Evolutionary conservation across 1,140 invertebrate genomes (phyloP), one percentile per base, ranked within the genome.

Genomic region (Lepeophtheirus salmonis): DNA sequence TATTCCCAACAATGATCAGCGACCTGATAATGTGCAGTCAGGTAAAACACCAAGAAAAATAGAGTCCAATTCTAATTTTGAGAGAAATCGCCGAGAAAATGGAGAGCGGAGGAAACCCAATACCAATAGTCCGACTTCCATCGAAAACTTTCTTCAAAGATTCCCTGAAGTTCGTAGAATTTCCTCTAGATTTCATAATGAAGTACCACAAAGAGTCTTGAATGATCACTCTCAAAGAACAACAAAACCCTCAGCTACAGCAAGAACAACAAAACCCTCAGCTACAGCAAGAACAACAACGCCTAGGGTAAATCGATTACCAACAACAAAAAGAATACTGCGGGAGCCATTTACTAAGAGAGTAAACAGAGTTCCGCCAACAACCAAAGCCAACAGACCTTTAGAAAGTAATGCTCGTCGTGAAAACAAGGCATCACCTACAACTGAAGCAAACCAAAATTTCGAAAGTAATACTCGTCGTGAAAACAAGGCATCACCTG

Each of bases 141-240:
- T 61, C 54, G 59, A 61, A 20, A 21, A 61, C n/a, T 61, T 61
- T 23, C 50, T 61, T 18, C 13, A 56, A 6, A 21, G 59, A 12
- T 61, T 60, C 50, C 59, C 59, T 16, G 59, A 61, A 26, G 51
- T 61, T 2, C 17, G 49, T 4, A 18, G 59, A 13, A 16, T 61
- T n/a, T 56, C 48, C 16, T 61, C 59, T 3, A 21, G 59, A 12
- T 61, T 61, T 50, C 18, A 50, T 18, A 48, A 61, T 14, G 25
- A 53, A 48, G 2, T 14, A 57, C 21, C 56, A 30, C 3, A 30
- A 17, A 41, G 3, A 57, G 2, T 26, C 13, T 23, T 2, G 23
- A 17, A 57, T 16, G 23, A 57, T 16, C 56, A 3, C 26, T 17
- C 12, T 23, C 14, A 14, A 24, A 2, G 17, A 21, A 41, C 22